These are phyloP conservation scores for Apodemus agrarius DNA, from an alignment of 2,797 vertebrate species.

Conservation along the genomic window DNA sequence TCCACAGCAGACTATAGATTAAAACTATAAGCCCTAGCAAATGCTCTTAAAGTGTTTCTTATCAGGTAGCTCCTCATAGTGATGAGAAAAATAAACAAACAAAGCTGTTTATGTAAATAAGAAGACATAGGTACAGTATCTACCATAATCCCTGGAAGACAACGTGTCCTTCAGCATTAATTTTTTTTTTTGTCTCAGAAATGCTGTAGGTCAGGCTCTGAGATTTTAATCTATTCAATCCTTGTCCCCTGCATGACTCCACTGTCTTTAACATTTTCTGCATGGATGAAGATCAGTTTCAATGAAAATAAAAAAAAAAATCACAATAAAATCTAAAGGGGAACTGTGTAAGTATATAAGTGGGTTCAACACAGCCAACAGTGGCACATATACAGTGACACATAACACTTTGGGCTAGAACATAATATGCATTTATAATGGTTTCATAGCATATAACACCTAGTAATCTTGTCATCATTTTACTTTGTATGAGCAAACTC, in stretches of 20 bases:
- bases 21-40: not conserved
- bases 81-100: too few relatives aligned
- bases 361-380: not conserved
- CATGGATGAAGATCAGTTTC: not conserved
- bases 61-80: not conserved
- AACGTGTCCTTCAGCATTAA: not conserved
- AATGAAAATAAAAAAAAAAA: slow-evolving; percentile 25
- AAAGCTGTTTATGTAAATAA: not conserved
- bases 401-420: not conserved
- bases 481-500: not conserved
- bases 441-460: too few relatives aligned
- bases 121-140: not conserved
- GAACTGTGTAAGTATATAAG: slow-evolving; percentile 31
- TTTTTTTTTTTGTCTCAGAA: not conserved
- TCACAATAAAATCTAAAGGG: not conserved
- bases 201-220: not conserved
- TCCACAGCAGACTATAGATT: not conserved
- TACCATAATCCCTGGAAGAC: not conserved
- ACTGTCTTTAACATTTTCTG: not conserved
- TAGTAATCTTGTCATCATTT: not conserved
- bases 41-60: not conserved
- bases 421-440: not conserved
- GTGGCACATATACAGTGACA: not conserved
- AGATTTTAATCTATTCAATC: slow-evolving; percentile 34
- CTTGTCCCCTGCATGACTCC: not conserved